Evolutionary conservation across 2,113 vertebrate species (phyloP), one percentile per base, ranked within the genome.

Genomic region (Saccopteryx bilineata): DNA sequence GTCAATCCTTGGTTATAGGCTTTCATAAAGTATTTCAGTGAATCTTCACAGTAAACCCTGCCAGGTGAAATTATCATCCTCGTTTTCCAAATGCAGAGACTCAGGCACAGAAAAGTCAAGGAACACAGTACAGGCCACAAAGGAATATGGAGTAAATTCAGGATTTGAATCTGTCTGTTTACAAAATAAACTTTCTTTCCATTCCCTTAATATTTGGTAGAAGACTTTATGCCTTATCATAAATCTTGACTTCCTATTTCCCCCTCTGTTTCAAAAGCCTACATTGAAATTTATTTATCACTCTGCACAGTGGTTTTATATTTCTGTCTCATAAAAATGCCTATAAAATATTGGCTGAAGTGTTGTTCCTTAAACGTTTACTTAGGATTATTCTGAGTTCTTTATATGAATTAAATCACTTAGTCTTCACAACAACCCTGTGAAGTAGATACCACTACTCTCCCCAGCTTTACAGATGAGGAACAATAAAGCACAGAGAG

Each of bases 201-300:
- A 24, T 95, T 65, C n/a, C 19, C 50, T 86, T 61, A 61, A 63
- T 48, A 86, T 61, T 31, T 24, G 15, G 33, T 65, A 65, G 19
- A 71, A 94, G 33, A 92, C 72, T 83, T 85, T 24, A 46, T 78
- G n/a, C 19, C 68, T 94, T 76, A 76, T 82, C 11, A 76, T 75
- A 84, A 21, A 66, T 52, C 23, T 82, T 91, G 12, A 28, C 7
- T 46, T 79, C 46, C 82, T 89, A 82, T 81, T 89, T 91, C 56
- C 11, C 48, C 28, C 24, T 66, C 56, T 79, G 21, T 63, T 95
- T 85, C 75, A 95, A 85, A 93, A 60, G 24, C 5, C 13, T 83
- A 1, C 63, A 76, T 0, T 87, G 52, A 39, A 82, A 78, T 33
- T 19, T 79, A 68, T 50, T 90, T 11, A 78, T 52, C 15, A 58